These are phyloP conservation scores for Hemithea aestivaria DNA, from an alignment of 2,888 invertebrate species.

Conservation along the genomic window DNA sequence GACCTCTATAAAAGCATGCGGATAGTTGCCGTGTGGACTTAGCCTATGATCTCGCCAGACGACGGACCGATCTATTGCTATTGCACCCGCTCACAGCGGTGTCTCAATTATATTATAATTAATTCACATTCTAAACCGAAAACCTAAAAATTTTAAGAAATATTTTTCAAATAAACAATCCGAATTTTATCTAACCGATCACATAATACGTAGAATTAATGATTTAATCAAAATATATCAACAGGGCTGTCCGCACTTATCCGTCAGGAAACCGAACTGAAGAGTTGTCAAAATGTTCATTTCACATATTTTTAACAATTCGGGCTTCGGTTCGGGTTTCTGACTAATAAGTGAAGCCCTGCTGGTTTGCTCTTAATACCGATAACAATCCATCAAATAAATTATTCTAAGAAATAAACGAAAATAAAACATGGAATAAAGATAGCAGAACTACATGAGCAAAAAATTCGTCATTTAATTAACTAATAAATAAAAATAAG, in stretches of 20 bases:
- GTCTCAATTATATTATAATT: constrained; percentile 1
- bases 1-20: no score
- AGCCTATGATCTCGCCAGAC: no score
- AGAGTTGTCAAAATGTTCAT: constrained; percentile 2
- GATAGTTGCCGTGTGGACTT: no score
- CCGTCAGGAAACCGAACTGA: neutral
- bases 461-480: neutral
- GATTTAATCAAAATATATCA: neutral
- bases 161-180: constrained; percentile 21
- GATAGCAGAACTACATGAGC: constrained; percentile 1
- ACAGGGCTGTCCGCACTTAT: no score
- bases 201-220: constrained; percentile 4
- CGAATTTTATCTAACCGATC: constrained; percentile 11
- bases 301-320: no score
- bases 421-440: constrained; percentile 7
- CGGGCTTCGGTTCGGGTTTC: no score
- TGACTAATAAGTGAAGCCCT: no score
- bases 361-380: neutral
- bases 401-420: neutral
- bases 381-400: constrained; percentile 1
- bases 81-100: constrained; percentile 7
- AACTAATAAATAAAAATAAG: no score
- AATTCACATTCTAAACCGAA: constrained; percentile 3
- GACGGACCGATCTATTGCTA: no score
- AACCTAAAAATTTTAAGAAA: constrained; percentile 11